Evolutionary conservation across 2,113 vertebrate genomes (phyloP), one percentile per base, ranked within the genome.

Genomic region (Thomomys bottae): DNA sequence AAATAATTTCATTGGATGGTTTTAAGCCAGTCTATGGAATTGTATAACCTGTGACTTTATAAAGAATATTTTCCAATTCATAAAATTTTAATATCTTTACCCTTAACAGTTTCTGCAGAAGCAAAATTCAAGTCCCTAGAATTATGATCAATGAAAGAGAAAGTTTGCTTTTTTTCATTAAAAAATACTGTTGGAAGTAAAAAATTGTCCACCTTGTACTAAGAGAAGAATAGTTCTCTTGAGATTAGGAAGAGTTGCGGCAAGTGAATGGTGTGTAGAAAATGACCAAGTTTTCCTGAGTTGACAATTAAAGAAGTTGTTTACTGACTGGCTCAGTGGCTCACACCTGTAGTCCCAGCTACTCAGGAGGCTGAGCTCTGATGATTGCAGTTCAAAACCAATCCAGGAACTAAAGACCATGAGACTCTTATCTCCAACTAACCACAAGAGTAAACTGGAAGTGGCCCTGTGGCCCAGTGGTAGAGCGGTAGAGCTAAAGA

Each of bases 161-260:
- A 92, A 85, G n/a, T 85, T 85, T 86, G 38, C 12, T 88, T 92
- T 95, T 18, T 84, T 85, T 12, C 42, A 80, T 67, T 79, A 90
- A 80, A 28, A 83, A 28, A 36, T 78, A 12, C 24, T 70, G n/a
- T 28, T 40, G 26, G 54, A 89, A 71, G 8, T 80, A 15, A 84
- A 73, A 66, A 87, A 45, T 64, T 49, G 64, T 88, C 59, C 66
- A 0, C 26, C 15, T 90, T 24, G 24, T 54, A 88, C 9, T 30
- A 57, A 3, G 42, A 63, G 70, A 76, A n/a, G 40, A 72, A 59
- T 0, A 57, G 1, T 61, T 76, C 15, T 80, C 32, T 71, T 45
- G 11, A 28, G 57, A 36, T 68, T 12, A 85, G 42, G n/a, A 77
- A 94, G 73, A 45, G 45, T 42, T 77, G 18, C 30, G 36, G 57